Base-by-base conservation (phyloP, 2,113 vertebrate species). In the Calidris pygmaea region DNA sequence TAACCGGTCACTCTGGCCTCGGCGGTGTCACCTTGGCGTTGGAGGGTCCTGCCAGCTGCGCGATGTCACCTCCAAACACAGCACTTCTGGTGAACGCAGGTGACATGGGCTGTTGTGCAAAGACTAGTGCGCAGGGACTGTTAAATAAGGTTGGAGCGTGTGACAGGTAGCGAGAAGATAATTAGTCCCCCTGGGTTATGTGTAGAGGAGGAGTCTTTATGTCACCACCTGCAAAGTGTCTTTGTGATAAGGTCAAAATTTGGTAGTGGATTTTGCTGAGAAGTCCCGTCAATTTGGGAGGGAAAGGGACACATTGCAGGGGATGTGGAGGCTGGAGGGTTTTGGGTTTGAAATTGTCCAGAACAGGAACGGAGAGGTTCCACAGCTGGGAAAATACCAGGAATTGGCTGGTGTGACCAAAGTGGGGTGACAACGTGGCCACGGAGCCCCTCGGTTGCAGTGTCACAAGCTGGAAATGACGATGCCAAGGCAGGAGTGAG, bases 251-350 rank as follows among this genome's bases (percentile, higher is more conserved):
- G 65, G 24, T 37, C 21, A 50, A 72, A 48, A 60, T 72, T 45
- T 59, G 34, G 35, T 39, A 4, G 26, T 27, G 41, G 66, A 23
- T 78, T 88, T 81, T 90, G 4, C 41, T 83, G 67, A 47, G 43
- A 67, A 53, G 32, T 39, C 11, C 65, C 0, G 0, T 16, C 45
- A 26, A 7, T 19, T 37, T 37, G 1, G 9, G 41, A 76, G 32
- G 53, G 59, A 52, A 48, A 63, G 39, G 4, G 65, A 12, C 0
- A 0, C 21, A 19, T 16, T 0, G 3, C 59, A 67, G 35, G 52
- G 27, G 27, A 53, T 22, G 16, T n/a, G n/a, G n/a, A n/a, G 52
- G 50, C 26, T 43, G 45, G 27, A 39, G 15, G 5, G 21, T 5
- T 21, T 74, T 39, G 60, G 17, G 17, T 70, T 58, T 35, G 24